phyloP scores from a whole-genome alignment of 2,113 vertebrate genomes.

The Motacilla tschutschensis region DNA sequence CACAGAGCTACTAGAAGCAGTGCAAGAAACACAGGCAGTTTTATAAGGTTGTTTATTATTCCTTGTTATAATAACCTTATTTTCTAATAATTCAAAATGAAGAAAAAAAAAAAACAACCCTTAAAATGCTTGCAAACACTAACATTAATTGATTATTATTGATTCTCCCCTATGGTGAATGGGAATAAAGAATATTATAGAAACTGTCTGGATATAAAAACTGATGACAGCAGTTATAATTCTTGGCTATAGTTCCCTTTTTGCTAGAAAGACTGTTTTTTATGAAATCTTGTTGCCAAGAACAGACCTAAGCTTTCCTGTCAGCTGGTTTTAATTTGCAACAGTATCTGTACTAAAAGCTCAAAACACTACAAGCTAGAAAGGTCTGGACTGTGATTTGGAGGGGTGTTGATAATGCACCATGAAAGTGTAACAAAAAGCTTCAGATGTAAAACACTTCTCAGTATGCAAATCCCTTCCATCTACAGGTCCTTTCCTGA shows the following conservation, averaged over 20 bases:
- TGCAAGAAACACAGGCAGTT: neutral
- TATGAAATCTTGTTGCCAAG: neutral
- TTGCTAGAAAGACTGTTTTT: constrained; percentile 15
- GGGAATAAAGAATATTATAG: neutral
- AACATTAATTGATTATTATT: neutral
- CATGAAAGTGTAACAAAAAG: neutral
- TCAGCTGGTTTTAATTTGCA: constrained; percentile 5
- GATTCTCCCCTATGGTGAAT: neutral
- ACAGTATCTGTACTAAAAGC: neutral
- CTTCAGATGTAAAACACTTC: neutral
- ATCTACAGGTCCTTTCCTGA: neutral
- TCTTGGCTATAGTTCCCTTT: neutral
- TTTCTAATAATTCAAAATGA: neutral
- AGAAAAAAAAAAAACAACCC: neutral
- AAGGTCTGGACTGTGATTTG: neutral
- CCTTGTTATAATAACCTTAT: neutral
- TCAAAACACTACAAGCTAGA: neutral
- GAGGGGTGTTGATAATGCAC: neutral
- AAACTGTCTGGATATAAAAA: neutral
- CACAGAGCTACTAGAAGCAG: neutral
- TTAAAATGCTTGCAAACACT: neutral
- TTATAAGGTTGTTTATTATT: neutral
- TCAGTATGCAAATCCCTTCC: neutral
- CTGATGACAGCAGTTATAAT: neutral
- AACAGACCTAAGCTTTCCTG: constrained; percentile 1